Evolutionary conservation across 2,113 vertebrate species (phyloP).

Genomic region (Chaetodon auriga): DNA sequence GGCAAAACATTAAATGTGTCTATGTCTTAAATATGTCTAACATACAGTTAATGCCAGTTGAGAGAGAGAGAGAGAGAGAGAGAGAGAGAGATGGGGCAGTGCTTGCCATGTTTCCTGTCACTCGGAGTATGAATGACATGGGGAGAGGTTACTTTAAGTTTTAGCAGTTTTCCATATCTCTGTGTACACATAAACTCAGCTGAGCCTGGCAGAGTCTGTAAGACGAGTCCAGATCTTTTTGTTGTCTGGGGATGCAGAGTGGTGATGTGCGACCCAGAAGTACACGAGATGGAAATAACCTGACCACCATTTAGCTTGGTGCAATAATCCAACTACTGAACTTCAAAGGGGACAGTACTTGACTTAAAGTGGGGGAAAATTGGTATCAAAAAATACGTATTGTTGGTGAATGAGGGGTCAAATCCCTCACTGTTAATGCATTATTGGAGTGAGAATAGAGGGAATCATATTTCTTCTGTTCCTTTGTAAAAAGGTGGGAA

Average conservation of each 20-base stretch:
- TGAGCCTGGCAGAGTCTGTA: constrained; percentile 3
- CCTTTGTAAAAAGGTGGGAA: constrained; percentile 1
- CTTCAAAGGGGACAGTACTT: too few relatives aligned
- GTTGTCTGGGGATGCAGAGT: background rate
- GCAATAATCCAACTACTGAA: background rate
- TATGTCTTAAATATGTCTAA: background rate
- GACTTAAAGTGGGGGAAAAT: background rate
- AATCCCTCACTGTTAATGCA: background rate
- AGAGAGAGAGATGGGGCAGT: background rate
- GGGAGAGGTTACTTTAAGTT: constrained; percentile 1
- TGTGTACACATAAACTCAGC: constrained; percentile 42
- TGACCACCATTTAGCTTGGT: background rate
- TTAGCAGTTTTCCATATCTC: constrained; percentile 9
- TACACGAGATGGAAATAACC: background rate
- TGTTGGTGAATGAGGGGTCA: background rate
- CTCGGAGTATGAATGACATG: constrained; percentile 6
- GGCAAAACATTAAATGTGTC: background rate
- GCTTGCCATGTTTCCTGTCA: constrained; percentile 7
- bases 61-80: background rate
- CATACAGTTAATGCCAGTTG: background rate
- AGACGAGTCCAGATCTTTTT: constrained; percentile 4
- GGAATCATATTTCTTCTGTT: background rate
- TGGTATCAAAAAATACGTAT: background rate
- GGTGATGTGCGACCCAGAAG: background rate
- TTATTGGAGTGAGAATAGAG: background rate